These are phyloP conservation scores for Cremastinae sp. DNA, from an alignment of 2,888 invertebrate genomes.

Conservation along the genomic window DNA sequence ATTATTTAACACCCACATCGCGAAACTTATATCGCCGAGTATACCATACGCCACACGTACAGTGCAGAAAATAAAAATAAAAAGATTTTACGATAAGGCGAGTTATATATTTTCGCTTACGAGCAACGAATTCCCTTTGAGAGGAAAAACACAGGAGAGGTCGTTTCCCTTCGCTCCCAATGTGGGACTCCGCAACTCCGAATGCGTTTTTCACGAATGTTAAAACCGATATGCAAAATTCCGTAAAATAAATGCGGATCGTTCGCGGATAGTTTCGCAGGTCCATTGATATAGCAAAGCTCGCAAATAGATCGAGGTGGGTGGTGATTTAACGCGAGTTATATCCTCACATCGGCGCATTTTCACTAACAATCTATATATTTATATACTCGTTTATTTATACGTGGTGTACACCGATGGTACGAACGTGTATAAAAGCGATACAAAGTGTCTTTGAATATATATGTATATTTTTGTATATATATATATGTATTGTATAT, in stretches of 20 bases:
- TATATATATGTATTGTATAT: constrained; percentile 12
- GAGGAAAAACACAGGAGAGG: too few species aligned
- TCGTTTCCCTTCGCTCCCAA: too few species aligned
- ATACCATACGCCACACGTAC: too few species aligned
- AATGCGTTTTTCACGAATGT: too few species aligned
- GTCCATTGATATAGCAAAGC: too few species aligned
- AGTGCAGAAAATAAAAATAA: constrained; percentile 15
- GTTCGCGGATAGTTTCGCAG: too few species aligned
- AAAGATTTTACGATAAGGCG: constrained; percentile 45
- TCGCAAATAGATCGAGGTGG: constrained; percentile 48
- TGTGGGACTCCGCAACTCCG: too few species aligned
- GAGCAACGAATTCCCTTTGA: too few species aligned
- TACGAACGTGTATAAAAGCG: constrained; percentile 8
- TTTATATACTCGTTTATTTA: constrained; percentile 5
- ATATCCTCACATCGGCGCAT: constrained; percentile 20
- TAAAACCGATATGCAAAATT: too few species aligned
- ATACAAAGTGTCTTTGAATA: constrained; percentile 19
- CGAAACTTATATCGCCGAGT: constrained; percentile 44
- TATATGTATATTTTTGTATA: neutral
- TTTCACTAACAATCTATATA: constrained; percentile 3
- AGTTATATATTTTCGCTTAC: too few species aligned
- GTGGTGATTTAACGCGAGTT: constrained; percentile 77
- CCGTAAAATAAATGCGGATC: too few species aligned
- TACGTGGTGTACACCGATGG: neutral
- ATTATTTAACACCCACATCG: constrained; percentile 43